Conservation (phyloP, 2,888 invertebrate species). For the Hybos culiciformis region DNA sequence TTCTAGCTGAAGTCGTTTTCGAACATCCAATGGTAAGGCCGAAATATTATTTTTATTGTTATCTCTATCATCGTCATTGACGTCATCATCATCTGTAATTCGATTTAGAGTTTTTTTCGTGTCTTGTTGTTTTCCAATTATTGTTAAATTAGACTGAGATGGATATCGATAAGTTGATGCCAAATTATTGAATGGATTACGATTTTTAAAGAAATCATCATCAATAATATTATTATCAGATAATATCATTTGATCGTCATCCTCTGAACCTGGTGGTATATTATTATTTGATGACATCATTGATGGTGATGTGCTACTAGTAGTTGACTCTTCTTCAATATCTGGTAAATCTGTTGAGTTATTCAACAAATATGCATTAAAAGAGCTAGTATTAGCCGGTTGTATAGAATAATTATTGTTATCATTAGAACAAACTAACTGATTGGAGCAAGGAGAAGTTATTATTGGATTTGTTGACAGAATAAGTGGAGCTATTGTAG, state of each 20-base stretch:
- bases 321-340: conserved; percentile 13
- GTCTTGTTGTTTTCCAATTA: conserved; percentile 8
- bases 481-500: too few species aligned
- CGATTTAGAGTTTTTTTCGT: too few species aligned
- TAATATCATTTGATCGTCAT: not conserved
- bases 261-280: not conserved
- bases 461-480: not conserved
- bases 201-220: conserved; percentile 1
- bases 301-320: not conserved
- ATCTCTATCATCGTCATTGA: not conserved
- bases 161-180: conserved; percentile 13
- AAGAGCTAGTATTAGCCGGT: conserved; percentile 4
- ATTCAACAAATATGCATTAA: conserved; percentile 7
- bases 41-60: not conserved
- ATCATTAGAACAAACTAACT: conserved; percentile 5
- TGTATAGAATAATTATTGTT: conserved; percentile 12
- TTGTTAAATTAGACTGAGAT: conserved; percentile 14
- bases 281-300: conserved; percentile 1
- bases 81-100: not conserved
- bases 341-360: conserved; percentile 12
- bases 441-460: not conserved
- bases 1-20: not conserved
- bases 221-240: not conserved
- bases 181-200: conserved; percentile 11
- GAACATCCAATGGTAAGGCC: not conserved